Conservation (phyloP, 2,113 vertebrate genomes). For the Proterorhinus semilunaris region DNA sequence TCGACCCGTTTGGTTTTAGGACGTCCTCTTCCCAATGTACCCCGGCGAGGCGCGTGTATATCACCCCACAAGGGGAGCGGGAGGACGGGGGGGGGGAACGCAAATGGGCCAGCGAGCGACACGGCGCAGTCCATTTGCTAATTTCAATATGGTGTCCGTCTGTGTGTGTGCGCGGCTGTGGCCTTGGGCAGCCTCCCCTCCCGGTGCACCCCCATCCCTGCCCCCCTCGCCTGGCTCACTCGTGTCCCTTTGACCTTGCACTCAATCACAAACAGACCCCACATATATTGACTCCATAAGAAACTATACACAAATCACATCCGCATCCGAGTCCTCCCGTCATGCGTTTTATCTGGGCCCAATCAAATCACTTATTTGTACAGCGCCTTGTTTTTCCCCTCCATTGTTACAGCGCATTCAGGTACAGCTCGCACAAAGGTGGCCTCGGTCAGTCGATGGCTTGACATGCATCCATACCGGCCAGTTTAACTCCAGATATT, state of each 20-base stretch:
- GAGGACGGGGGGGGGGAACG: slow-evolving; percentile 32
- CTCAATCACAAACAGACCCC: slow-evolving; percentile 69
- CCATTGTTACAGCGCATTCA: slow-evolving; percentile 3
- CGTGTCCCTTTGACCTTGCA: slow-evolving; percentile 76
- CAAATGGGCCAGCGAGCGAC: slow-evolving; percentile 73
- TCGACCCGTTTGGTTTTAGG: slow-evolving; percentile 74
- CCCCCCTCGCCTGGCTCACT: slow-evolving; percentile 38
- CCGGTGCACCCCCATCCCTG: slow-evolving; percentile 15
- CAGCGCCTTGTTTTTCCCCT: slow-evolving; percentile 7
- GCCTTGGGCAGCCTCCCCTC: slow-evolving; percentile 73
- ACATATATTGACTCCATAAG: slow-evolving; percentile 56
- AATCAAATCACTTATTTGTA: not conserved
- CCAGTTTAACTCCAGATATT: slow-evolving; percentile 31
- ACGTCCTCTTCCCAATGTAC: slow-evolving; percentile 8
- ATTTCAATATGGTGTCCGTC: slow-evolving; percentile 80
- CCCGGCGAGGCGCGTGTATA: slow-evolving; percentile 60
- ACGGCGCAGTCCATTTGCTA: slow-evolving; percentile 77
- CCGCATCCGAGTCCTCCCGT: slow-evolving; percentile 12
- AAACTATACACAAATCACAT: slow-evolving; percentile 46
- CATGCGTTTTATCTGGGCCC: slow-evolving; percentile 7
- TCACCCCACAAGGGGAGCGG: slow-evolving; percentile 56
- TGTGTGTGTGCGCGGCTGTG: slow-evolving; percentile 61
- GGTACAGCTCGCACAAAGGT: slow-evolving; percentile 36
- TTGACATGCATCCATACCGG: slow-evolving; percentile 49
- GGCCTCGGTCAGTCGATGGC: slow-evolving; percentile 34